Evolutionary conservation across 2,888 invertebrate genomes (phyloP), one percentile per base, ranked within the genome.

Genomic region (Dorcus parallelipipedus): DNA sequence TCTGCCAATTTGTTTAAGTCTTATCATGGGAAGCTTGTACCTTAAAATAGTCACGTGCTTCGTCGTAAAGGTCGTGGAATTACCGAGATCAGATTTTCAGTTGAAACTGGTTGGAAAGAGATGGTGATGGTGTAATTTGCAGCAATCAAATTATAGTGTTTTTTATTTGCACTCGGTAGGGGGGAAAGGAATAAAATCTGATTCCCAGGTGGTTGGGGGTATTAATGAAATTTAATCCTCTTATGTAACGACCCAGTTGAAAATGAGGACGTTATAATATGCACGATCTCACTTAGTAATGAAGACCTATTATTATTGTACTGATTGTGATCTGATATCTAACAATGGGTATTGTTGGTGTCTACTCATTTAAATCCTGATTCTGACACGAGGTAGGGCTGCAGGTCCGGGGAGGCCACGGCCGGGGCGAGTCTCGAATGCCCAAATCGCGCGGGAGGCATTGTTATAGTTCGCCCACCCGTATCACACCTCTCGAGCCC

Each of bases 291-390:
- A 56, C 62, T 58, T 58, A 51, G 53, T 63, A 63, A 63, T 63
- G 60, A 63, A 60, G 60, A 62, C 49, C 60, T 56, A 63, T 63
- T 63, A 61, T 61, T 59, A 60, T 54, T 51, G 43, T 48, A 49
- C 54, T 55, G 63, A 63, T 63, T 58, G 60, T 62, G 56, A 60
- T 62, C 58, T 58, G 56, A 56, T 63, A 60, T 58, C 60, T 60
- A 60, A 63, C 63, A 63, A 63, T 63, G 40, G 63, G 58, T 49
- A 63, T 60, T 63, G 62, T 63, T 58, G 58, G 60, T 53, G 60
- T 60, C 57, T 60, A 60, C 55, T 58, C 58, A 58, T 60, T 60
- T 62, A 38, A 53, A 50, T 58, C 55, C 49, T 55, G 50, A 58
- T 54, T 56, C 60, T 52, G 58, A 55, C 50, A 59, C 52, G 58